Evolutionary conservation across 1,140 invertebrate species (phyloP).

Genomic region (Lepidurus apus): DNA sequence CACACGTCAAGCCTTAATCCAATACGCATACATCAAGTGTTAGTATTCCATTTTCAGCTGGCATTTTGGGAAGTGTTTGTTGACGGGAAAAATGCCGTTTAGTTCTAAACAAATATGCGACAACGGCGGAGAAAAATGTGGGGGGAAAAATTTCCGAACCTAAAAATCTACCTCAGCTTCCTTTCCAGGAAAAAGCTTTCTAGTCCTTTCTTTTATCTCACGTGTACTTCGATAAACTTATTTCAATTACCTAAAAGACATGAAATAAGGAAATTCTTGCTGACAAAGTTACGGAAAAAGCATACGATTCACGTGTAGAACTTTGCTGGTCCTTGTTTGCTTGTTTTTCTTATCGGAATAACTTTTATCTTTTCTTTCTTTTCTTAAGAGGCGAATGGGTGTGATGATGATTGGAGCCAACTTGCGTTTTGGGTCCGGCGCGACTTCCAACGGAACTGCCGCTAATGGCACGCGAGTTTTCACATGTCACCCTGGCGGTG

Average conservation of each 20-base stretch:
- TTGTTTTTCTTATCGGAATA: too few species aligned
- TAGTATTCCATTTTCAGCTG: not conserved
- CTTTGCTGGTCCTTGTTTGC: too few species aligned
- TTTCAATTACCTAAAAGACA: too few species aligned
- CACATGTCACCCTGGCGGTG: slow-evolving; percentile 71
- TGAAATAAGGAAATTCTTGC: too few species aligned
- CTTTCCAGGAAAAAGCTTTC: too few species aligned
- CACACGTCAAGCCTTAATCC: slow-evolving; percentile 3
- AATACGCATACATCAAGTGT: slow-evolving; percentile 13
- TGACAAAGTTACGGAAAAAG: too few species aligned
- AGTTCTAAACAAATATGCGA: not conserved
- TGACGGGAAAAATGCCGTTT: not conserved
- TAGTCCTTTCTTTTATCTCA: too few species aligned
- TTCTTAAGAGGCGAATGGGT: not conserved
- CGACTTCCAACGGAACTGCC: slow-evolving; percentile 57
- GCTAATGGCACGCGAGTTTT: slow-evolving; percentile 49
- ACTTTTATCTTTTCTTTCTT: not conserved
- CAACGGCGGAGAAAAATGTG: too few species aligned
- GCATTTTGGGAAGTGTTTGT: not conserved
- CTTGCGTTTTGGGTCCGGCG: slow-evolving; percentile 59
- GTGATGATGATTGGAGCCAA: slow-evolving; percentile 65
- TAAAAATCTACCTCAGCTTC: too few species aligned
- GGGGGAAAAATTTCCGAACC: too few species aligned
- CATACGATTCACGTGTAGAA: too few species aligned
- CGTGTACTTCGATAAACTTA: too few species aligned